Evolutionary conservation across 2,797 vertebrate genomes (phyloP).

Genomic region (Rhinoraja longicauda): DNA sequence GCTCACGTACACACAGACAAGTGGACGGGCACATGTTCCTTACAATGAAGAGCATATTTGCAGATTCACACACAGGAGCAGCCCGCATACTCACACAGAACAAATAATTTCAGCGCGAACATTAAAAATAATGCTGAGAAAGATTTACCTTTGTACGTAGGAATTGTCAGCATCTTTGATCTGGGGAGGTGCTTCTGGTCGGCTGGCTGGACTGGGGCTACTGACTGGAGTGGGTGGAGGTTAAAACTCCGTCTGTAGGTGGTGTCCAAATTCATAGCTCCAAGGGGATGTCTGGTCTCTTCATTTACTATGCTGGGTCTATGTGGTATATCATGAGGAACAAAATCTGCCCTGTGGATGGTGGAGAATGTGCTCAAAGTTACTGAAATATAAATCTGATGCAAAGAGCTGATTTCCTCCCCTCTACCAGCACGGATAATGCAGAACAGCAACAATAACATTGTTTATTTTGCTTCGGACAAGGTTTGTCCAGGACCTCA

Average conservation of each 20-base stretch:
- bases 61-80: not conserved
- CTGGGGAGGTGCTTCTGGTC: slow-evolving; percentile 39
- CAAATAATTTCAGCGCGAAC: not conserved
- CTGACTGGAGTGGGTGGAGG: slow-evolving; percentile 33
- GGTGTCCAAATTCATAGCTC: slow-evolving; percentile 52
- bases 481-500: not conserved
- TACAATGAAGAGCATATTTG: too few relatives aligned
- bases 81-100: not conserved
- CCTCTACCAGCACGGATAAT: not conserved
- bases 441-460: not conserved
- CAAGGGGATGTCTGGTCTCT: slow-evolving; percentile 42
- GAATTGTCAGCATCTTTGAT: slow-evolving; percentile 47
- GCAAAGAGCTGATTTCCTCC: not conserved
- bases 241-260: slow-evolving; percentile 53
- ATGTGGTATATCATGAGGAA: slow-evolving; percentile 46
- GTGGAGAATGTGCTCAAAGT: not conserved
- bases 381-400: not conserved
- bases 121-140: not conserved
- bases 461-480: not conserved
- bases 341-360: slow-evolving; percentile 52
- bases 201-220: slow-evolving; percentile 43
- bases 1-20: too few relatives aligned
- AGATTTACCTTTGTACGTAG: slow-evolving; percentile 51
- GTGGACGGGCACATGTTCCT: too few relatives aligned
- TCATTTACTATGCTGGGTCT: slow-evolving; percentile 43